Base-by-base conservation (phyloP, 2,888 invertebrate species). In the Epinotia brunnichana region DNA sequence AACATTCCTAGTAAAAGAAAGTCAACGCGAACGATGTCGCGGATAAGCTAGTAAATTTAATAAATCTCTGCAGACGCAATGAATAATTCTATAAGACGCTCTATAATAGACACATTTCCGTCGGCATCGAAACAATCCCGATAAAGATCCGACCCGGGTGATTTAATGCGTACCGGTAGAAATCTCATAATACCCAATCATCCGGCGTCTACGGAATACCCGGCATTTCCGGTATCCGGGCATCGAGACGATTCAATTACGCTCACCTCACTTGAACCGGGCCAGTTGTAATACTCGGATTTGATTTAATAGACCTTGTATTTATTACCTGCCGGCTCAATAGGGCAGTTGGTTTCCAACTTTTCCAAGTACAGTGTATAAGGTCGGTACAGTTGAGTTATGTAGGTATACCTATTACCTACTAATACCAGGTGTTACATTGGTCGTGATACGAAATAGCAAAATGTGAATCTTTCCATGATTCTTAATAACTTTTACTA, bases 141-240 rank as follows among this genome's bases (percentile, higher is more conserved):
- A 80, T 80, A 82, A 78, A 79, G 78, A 75, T 77, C 80, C 76
- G 79, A 74, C 76, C 60, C 54, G 63, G 81, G 86, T 88, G 90
- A 91, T 91, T 90, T 90, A 91, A 88, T 89, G 84, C 81, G 78
- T 73, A 81, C 81, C 80, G 80, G 74, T 79, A 77, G 80, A 86
- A 91, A 91, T 92, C 91, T 90, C 85, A 86, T 90, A 91, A 91
- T 89, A 90, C 90, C 90, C 92, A 90, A 91, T 91, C 88, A 89
- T 90, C 86, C 86, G 81, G 75, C 69, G 62, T 69, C 79, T 80
- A 86, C 85, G 64, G 86, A 87, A 64, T 85, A 51, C 60, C 66
- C 69, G 63, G 74, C 19, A 19, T 15, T 62, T 67, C 62, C 75
- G 80, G 80, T 81, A 76, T 77, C 76, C 74, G 41, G 59, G 59